phyloP scores from a whole-genome alignment of 2,797 vertebrate species.

The Dallia pectoralis region DNA sequence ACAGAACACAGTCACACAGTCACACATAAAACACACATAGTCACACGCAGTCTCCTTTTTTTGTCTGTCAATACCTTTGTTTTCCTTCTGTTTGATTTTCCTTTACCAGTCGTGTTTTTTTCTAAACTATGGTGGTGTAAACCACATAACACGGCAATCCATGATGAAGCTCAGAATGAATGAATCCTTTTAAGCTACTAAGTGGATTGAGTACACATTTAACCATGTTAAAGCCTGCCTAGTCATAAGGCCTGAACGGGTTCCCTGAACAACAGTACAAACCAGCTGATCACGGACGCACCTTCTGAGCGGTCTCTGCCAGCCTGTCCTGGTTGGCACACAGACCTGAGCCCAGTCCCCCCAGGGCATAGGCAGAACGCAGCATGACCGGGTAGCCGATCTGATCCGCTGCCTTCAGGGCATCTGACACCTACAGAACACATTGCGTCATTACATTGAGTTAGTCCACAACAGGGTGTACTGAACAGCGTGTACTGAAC shows the following conservation, averaged over 20 bases:
- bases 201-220: not conserved
- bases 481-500: too few relatives aligned
- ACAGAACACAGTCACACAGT: too few relatives aligned
- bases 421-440: constrained; percentile 80
- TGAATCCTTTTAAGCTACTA: not conserved
- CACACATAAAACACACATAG: too few relatives aligned
- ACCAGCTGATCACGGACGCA: constrained; percentile 42
- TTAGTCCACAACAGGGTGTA: too few relatives aligned
- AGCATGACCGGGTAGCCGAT: constrained; percentile 95
- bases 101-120: not conserved
- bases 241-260: not conserved
- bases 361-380: constrained; percentile 92
- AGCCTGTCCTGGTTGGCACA: constrained; percentile 82
- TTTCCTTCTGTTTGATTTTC: not conserved
- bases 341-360: constrained; percentile 91
- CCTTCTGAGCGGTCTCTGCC: constrained; percentile 84
- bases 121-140: not conserved
- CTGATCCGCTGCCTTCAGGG: constrained; percentile 84
- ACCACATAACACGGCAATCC: not conserved
- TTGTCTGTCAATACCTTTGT: too few relatives aligned
- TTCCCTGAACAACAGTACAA: not conserved
- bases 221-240: not conserved
- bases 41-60: not conserved
- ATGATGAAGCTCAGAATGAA: not conserved
- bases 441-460: constrained; percentile 8